Percentiles rank a stretch among this genome's conserved stretches.
phyloP scores from a whole-genome alignment of 2,113 vertebrate species.

The Phylloscopus trochiloides region DNA sequence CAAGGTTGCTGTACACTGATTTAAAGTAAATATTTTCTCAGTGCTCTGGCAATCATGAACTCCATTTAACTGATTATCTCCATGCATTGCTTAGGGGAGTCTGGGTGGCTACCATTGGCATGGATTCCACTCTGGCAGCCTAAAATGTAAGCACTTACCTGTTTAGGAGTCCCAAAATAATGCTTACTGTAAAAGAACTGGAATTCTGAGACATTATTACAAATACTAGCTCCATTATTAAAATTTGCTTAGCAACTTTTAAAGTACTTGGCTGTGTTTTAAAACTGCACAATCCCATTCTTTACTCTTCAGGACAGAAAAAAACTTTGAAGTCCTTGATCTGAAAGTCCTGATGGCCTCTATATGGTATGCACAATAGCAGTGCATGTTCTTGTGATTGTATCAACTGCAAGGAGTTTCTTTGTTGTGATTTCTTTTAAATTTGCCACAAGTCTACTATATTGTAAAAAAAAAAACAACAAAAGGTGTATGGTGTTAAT shows the following conservation, averaged over 20 bases:
- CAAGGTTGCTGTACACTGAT: neutral
- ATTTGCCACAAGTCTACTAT: neutral
- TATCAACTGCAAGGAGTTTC: neutral
- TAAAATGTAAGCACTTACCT: conserved; percentile 48
- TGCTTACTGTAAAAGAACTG: neutral
- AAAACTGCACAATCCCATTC: neutral
- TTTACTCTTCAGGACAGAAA: neutral
- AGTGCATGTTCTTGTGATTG: neutral
- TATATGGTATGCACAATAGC: neutral
- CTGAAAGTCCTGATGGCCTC: neutral
- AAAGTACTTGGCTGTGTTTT: neutral
- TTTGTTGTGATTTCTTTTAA: neutral
- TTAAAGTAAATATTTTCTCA: neutral
- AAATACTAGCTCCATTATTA: neutral
- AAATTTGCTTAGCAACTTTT: neutral
- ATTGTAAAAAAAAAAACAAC: neutral
- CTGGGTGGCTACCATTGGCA: conserved; percentile 51
- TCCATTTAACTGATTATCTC: conserved; percentile 44
- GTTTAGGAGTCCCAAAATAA: conserved; percentile 43
- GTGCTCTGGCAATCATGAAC: neutral
- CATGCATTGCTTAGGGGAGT: conserved; percentile 52
- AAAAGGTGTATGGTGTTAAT: neutral
- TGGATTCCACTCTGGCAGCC: conserved; percentile 58
- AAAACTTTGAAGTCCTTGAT: neutral
- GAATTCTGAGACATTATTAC: neutral